Base-by-base conservation (phyloP, 2,888 invertebrate genomes). In the Agriotes lineatus region DNA sequence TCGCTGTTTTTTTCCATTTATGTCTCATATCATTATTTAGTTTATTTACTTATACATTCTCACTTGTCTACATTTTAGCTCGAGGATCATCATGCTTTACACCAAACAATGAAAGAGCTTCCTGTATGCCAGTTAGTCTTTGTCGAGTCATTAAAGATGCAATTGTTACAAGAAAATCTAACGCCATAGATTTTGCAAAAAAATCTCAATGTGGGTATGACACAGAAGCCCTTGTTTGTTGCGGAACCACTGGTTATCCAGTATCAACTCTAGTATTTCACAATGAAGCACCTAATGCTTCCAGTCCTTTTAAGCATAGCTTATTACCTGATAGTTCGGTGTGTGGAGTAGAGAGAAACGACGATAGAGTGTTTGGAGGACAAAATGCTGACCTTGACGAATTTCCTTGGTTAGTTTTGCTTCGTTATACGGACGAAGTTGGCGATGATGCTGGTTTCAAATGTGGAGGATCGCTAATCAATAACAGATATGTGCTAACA, bases 151-250 rank as follows among this genome's bases (percentile, higher is more conserved):
- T 89, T 0, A 69, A 85, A 10, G 58, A 80, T 2, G 86, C 85
- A 0, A 77, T 86, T 0, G 76, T 83, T 1, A 83, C 77, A 7
- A 75, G 70, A 56, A 76, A 80, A 61, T 60, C 70, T 0, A 70
- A 75, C n/a, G 79, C 79, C 60, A 50, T 80, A 3, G 70, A 74
- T 14, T 88, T 85, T 74, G 79, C 89, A 12, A 82, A 84, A 50
- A 78, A 82, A 65, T 88, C 89, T 0, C 87, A 87, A 66, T 89
- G 89, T 71, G 89, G 89, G 0, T 88, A 87, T 73, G 82, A 84
- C 0, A 81, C 81, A 16, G 76, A 78, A 0, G 88, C 88, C 0
- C 82, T 79, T 18, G 88, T 89, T 0, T 90, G 90, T 78, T 90
- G 90, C 68, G 84, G 57, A 44, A 45, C 18, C 14, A 54, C 7